Evolutionary conservation across 2,888 invertebrate genomes (phyloP).

Genomic region (Polydrusus pterygomalis): DNA sequence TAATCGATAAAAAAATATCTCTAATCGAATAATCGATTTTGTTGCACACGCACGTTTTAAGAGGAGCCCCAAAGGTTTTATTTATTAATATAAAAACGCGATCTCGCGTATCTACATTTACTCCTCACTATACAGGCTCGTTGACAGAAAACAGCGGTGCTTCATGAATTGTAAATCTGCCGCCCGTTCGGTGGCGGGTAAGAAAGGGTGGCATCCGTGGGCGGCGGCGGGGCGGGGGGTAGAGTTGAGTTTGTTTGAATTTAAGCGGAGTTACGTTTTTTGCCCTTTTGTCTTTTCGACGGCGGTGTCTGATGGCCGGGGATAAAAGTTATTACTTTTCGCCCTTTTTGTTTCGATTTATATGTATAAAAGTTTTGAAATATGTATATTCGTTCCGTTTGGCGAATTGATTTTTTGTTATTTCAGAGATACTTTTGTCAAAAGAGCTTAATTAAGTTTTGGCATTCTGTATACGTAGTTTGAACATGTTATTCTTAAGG

Average conservation of each 20-base stretch:
- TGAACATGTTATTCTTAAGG: no score
- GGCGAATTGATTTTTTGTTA: constrained; percentile 7
- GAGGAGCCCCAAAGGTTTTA: no score
- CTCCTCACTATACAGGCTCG: constrained; percentile 26
- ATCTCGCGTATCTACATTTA: not conserved
- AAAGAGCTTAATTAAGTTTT: not conserved
- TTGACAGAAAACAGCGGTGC: constrained; percentile 42
- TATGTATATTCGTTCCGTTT: constrained; percentile 22
- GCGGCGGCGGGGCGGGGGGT: constrained; percentile 29
- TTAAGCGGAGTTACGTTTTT: constrained; percentile 52
- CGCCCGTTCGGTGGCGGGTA: constrained; percentile 43
- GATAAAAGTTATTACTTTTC: constrained; percentile 52
- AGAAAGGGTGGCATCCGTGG: constrained; percentile 30
- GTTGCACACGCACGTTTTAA: no score
- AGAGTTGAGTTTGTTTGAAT: constrained; percentile 50
- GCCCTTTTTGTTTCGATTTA: constrained; percentile 38
- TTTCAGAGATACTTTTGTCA: not conserved
- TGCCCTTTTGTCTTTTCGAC: constrained; percentile 54
- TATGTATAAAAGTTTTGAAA: constrained; percentile 36
- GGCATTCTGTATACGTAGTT: not conserved
- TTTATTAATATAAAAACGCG: not conserved
- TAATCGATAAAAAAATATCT: no score
- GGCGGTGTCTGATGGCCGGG: constrained; percentile 52
- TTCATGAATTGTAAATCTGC: constrained; percentile 56
- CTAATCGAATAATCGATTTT: no score